A percentile compares a stretch with the other conserved stretches of the same genome.
Conservation (phyloP, 2,797 vertebrate genomes). For the Borostomias antarcticus region DNA sequence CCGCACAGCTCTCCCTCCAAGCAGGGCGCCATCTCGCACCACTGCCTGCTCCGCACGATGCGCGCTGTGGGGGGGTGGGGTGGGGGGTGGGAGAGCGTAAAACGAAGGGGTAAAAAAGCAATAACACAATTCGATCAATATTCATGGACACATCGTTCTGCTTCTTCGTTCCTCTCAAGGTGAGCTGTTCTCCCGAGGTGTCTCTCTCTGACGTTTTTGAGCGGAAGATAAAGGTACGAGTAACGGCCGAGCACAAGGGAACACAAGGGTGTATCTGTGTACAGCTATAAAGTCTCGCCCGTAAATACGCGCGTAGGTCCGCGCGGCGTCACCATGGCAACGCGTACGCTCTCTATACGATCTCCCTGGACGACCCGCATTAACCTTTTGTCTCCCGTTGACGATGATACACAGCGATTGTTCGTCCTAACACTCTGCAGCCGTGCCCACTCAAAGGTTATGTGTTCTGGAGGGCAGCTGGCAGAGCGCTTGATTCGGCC, state of each 20-base stretch:
- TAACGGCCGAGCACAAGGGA: no score
- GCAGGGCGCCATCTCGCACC: constrained; percentile 87
- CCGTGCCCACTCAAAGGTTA: constrained; percentile 71
- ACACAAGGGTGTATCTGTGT: no score
- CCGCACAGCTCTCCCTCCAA: constrained; percentile 84
- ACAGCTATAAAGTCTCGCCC: no score
- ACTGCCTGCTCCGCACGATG: constrained; percentile 83
- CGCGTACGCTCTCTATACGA: constrained; percentile 31
- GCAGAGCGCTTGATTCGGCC: constrained; percentile 49
- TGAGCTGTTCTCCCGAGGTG: not conserved
- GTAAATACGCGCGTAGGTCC: no score
- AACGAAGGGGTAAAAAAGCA: constrained; percentile 23
- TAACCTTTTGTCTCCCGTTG: constrained; percentile 66
- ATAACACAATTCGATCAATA: not conserved
- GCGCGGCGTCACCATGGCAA: constrained; percentile 22
- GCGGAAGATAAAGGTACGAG: no score
- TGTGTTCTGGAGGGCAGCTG: constrained; percentile 65
- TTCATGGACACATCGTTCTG: not conserved
- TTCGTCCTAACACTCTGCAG: constrained; percentile 65
- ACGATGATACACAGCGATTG: constrained; percentile 72
- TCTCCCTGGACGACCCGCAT: constrained; percentile 53
- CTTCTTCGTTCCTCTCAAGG: no score
- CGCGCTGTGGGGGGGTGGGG: constrained; percentile 65
- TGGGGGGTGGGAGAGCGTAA: constrained; percentile 31
- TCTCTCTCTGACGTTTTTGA: not conserved